Evolutionary conservation across 2,113 vertebrate genomes (phyloP).

Genomic region (Forbesichthys agassizii): DNA sequence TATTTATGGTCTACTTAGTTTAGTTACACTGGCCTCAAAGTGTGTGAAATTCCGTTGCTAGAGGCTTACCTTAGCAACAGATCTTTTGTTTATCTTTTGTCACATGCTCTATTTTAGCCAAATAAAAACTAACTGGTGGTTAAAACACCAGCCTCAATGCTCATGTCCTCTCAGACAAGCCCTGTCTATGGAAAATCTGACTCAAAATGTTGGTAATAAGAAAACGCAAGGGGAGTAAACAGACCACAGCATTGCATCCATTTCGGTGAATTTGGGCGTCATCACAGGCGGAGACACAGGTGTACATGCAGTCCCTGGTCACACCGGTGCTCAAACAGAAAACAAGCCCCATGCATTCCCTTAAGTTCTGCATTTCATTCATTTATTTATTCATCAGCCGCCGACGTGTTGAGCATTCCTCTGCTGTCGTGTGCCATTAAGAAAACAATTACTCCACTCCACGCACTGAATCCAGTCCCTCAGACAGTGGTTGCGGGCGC

Average conservation of each 20-base stretch:
- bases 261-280: neutral
- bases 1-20: too few relatives aligned
- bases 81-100: too few relatives aligned
- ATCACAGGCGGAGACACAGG: conserved; percentile 12
- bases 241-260: neutral
- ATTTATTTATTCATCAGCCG: conserved; percentile 21
- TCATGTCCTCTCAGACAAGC: too few relatives aligned
- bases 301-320: conserved; percentile 37
- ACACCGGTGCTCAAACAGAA: conserved; percentile 44
- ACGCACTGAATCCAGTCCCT: conserved; percentile 35
- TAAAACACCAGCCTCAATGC: too few relatives aligned
- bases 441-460: conserved; percentile 68
- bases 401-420: conserved; percentile 48
- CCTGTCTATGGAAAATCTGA: too few relatives aligned
- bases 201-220: too few relatives aligned
- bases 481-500: conserved; percentile 54
- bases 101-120: too few relatives aligned
- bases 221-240: too few relatives aligned
- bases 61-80: too few relatives aligned
- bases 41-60: too few relatives aligned
- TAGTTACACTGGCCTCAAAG: too few relatives aligned
- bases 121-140: too few relatives aligned
- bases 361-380: conserved; percentile 14
- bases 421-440: conserved; percentile 67
- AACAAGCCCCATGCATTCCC: conserved; percentile 45